Percentiles rank a stretch among this genome's conserved stretches.
Conservation (phyloP, 2,888 invertebrate genomes). For the Anoncus sp. region DNA sequence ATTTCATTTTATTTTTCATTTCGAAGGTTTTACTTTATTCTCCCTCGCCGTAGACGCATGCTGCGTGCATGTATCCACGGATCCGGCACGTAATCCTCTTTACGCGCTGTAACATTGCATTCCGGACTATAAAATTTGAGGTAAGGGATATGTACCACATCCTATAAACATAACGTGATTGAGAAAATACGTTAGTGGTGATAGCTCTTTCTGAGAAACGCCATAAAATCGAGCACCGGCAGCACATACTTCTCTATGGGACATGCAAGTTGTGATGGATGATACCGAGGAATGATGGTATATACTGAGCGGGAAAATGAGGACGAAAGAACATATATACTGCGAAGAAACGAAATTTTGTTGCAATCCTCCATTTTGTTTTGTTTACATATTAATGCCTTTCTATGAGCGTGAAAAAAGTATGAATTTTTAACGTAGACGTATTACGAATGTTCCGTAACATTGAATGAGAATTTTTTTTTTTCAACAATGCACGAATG, state of each 20-base stretch:
- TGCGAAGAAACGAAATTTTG: constrained; percentile 8
- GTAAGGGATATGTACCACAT: constrained; percentile 3
- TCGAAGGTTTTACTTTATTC: constrained; percentile 39
- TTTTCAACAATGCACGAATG: too few relatives aligned
- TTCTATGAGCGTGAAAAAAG: too few relatives aligned
- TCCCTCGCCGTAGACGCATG: constrained; percentile 21
- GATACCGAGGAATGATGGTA: not conserved
- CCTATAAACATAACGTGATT: not conserved
- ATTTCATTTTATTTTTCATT: constrained; percentile 13
- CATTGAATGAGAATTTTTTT: too few relatives aligned
- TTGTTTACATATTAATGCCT: not conserved
- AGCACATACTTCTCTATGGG: not conserved
- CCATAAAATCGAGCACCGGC: constrained; percentile 9
- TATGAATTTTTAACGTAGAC: too few relatives aligned
- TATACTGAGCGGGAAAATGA: not conserved
- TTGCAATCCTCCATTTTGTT: not conserved
- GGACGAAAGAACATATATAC: not conserved
- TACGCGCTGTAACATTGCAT: constrained; percentile 48
- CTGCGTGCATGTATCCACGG: constrained; percentile 17
- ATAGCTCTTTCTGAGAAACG: constrained; percentile 30
- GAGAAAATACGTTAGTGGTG: constrained; percentile 38
- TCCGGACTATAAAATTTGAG: constrained; percentile 46
- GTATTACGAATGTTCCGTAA: too few relatives aligned
- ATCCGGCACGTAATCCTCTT: constrained; percentile 43
- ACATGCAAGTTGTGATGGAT: constrained; percentile 19